Conservation (phyloP, 2,113 vertebrate genomes). For the Hyperopisus bebe region DNA sequence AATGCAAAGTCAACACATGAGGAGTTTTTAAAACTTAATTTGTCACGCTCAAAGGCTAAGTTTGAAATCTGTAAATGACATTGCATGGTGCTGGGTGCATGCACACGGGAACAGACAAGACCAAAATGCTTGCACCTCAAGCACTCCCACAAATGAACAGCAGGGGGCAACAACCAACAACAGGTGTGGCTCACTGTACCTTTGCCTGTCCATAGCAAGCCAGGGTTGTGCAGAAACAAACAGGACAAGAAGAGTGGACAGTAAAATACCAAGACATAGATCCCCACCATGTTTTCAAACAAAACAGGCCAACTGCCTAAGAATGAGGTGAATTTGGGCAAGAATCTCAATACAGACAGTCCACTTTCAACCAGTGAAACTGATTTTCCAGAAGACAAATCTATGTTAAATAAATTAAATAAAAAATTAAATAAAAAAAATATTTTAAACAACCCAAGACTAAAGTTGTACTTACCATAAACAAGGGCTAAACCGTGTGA, state of each 20-base stretch:
- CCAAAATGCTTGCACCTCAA: background rate
- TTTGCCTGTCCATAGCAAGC: conserved; percentile 81
- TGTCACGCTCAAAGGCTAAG: background rate
- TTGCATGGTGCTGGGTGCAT: background rate
- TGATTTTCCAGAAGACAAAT: background rate
- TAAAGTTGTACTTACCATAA: conserved; percentile 75
- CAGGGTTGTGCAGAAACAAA: conserved; percentile 42
- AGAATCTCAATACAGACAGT: background rate
- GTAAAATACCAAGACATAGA: conserved; percentile 3
- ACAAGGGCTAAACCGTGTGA: conserved; percentile 91
- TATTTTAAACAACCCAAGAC: background rate
- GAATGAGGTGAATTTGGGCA: background rate
- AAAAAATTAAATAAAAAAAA: background rate
- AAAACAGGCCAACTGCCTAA: background rate
- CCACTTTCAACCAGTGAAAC: background rate
- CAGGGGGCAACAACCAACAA: background rate
- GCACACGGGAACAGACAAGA: background rate
- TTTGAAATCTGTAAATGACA: background rate
- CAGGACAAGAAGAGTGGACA: conserved; percentile 22
- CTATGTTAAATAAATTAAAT: background rate
- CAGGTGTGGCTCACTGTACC: conserved; percentile 65
- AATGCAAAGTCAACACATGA: background rate
- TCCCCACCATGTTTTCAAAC: background rate
- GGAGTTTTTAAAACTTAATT: background rate
- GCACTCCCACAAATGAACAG: background rate